Base-by-base conservation (phyloP, 2,888 invertebrate species). In the Epirrhoe alternata region DNA sequence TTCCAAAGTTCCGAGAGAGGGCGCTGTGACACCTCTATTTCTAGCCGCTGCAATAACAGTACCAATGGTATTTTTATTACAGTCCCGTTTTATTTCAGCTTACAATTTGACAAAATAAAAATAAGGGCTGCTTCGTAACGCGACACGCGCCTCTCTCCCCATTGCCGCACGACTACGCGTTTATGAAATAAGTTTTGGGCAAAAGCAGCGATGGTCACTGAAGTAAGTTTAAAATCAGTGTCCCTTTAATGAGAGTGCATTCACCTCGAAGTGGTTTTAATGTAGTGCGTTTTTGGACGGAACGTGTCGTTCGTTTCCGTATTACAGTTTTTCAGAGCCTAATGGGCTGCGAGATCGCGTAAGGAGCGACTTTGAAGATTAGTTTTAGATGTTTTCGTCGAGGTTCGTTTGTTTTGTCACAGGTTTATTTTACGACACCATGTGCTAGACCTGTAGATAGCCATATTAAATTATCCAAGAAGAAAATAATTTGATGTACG, bases 21-120 rank as follows among this genome's bases (percentile, higher is more conserved):
- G 78, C 82, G 85, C 84, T 75, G 78, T 78, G 82, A 80, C 83
- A 80, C 76, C 78, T 82, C 90, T 92, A 92, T 92, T 92, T 86
- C 85, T 77, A 86, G 84, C 77, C 76, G 70, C 81, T 87, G 89
- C 89, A 93, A 92, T 91, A 91, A 90, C 90, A 91, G 88, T 89
- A 92, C 90, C 86, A 77, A 86, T 86, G 91, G 91, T 93, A 92
- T 92, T 93, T 92, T 92, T 93, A 93, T 92, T 92, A 86, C 86
- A 83, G 86, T 85, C 87, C 87, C 83, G 92, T 89, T 91, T 88
- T 91, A 91, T 92, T 92, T 92, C 91, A 90, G 92, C 72, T 86
- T 92, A 92, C 92, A 90, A 92, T 92, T 92, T 92, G 90, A 92
- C 92, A 91, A 92, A 92, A 92, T 90, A 90, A 89, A 92, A 92